Percentiles rank a stretch among this genome's conserved stretches.
These are phyloP conservation scores for Cyphomyrmex costatus DNA, from an alignment of 1,140 invertebrate species.

Conservation along the genomic window DNA sequence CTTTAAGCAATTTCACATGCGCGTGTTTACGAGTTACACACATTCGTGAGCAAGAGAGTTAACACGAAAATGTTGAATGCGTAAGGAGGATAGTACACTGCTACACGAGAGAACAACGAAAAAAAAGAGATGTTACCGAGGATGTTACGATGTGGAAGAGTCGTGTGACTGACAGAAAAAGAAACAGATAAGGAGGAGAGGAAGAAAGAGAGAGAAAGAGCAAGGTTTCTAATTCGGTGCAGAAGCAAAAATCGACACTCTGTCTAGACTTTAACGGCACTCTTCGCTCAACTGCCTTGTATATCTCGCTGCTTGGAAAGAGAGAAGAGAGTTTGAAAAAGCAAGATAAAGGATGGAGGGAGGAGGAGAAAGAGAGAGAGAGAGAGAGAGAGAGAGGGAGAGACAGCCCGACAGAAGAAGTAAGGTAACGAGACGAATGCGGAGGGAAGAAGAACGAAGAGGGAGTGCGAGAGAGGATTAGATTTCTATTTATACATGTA, in stretches of 20 bases:
- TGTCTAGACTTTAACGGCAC: slow-evolving; percentile 85
- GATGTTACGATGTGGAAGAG: background rate
- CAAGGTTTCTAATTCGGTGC: slow-evolving; percentile 85
- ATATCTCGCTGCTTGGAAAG: slow-evolving; percentile 48
- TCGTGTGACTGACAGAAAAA: slow-evolving; percentile 37
- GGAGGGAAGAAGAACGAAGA: slow-evolving; percentile 24
- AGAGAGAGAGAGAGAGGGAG: background rate
- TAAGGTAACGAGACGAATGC: slow-evolving; percentile 69
- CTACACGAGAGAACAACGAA: slow-evolving; percentile 22
- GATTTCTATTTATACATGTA: slow-evolving; percentile 85
- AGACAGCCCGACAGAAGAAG: slow-evolving; percentile 62
- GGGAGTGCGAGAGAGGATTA: slow-evolving; percentile 59
- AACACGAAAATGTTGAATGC: slow-evolving; percentile 15
- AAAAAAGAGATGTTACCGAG: background rate
- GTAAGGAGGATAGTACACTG: background rate
- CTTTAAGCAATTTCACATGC: slow-evolving; percentile 77
- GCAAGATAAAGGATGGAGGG: background rate
- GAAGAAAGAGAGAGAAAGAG: slow-evolving; percentile 26
- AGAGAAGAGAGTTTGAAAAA: slow-evolving; percentile 29
- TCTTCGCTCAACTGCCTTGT: slow-evolving; percentile 68
- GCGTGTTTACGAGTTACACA: slow-evolving; percentile 52
- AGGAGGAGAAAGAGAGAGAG: background rate
- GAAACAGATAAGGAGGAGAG: background rate
- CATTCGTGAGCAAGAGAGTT: slow-evolving; percentile 3
- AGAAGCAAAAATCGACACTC: slow-evolving; percentile 86